These are phyloP conservation scores for Meandrina meandrites DNA, from an alignment of 92 coral and sea anemone genomes.

Conservation along the genomic window DNA sequence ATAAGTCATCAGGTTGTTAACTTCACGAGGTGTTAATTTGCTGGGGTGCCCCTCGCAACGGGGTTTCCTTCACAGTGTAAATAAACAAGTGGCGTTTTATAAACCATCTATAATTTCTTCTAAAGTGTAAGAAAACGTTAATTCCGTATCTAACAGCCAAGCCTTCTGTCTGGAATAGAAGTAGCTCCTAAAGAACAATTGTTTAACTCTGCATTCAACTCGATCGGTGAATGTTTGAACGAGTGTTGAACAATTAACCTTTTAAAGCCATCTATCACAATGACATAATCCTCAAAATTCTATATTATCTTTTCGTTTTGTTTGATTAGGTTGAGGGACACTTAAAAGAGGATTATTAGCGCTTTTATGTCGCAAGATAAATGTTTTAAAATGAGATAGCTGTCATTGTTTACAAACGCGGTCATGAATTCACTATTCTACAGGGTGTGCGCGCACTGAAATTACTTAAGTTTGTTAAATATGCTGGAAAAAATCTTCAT, in stretches of 20 bases:
- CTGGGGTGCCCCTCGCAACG: not conserved
- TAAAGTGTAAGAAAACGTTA: not conserved
- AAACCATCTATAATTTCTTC: not conserved
- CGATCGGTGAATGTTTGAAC: not conserved
- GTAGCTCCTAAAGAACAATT: not conserved
- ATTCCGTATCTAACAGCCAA: not conserved
- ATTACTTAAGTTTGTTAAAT: not conserved
- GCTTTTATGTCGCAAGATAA: not conserved
- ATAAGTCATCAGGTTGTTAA: not conserved
- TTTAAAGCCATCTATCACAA: not conserved
- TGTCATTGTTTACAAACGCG: not conserved
- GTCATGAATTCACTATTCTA: not conserved
- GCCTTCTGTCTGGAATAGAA: not conserved
- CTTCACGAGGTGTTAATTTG: constrained; percentile 2
- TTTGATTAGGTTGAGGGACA: not conserved
- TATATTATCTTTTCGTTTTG: not conserved
- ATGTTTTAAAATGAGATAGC: not conserved
- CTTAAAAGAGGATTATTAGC: not conserved
- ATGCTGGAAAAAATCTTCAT: not conserved
- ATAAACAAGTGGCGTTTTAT: not conserved
- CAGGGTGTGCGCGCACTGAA: not conserved
- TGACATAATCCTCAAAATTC: not conserved
- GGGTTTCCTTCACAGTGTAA: not conserved
- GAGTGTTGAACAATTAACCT: not conserved
- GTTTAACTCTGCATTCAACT: not conserved